These are phyloP conservation scores for Drosophila chauvacae DNA, from an alignment of 1,140 invertebrate genomes.

Conservation along the genomic window DNA sequence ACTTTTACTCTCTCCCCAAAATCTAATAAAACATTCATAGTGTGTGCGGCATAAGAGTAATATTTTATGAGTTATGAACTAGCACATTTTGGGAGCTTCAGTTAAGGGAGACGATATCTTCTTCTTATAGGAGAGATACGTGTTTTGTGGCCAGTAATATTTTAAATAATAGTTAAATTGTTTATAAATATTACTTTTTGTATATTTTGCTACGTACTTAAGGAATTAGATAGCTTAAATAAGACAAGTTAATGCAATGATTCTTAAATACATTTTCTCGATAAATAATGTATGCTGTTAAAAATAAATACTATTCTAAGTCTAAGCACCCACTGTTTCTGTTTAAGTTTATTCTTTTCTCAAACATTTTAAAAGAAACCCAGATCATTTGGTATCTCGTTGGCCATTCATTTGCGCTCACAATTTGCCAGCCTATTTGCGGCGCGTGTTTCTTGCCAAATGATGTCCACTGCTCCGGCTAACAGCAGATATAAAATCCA, in stretches of 20 bases:
- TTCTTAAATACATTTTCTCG: not conserved
- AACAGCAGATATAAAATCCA: slow-evolving; percentile 40
- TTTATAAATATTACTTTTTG: not conserved
- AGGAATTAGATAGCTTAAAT: not conserved
- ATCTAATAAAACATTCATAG: slow-evolving; percentile 52
- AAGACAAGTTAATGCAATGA: not conserved
- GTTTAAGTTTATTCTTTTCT: not conserved
- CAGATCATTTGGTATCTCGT: not conserved
- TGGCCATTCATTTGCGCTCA: slow-evolving; percentile 11
- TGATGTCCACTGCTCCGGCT: slow-evolving; percentile 16
- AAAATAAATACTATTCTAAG: not conserved
- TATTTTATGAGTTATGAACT: slow-evolving; percentile 49
- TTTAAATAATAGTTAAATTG: not conserved
- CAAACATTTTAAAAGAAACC: not conserved
- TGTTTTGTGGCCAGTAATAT: not conserved
- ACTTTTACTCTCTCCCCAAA: slow-evolving; percentile 36
- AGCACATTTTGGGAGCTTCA: slow-evolving; percentile 11
- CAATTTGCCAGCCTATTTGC: slow-evolving; percentile 70
- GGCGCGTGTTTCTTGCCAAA: slow-evolving; percentile 33
- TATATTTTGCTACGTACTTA: not conserved
- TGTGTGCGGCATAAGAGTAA: slow-evolving; percentile 42
- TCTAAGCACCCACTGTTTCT: not conserved
- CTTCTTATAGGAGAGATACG: not conserved
- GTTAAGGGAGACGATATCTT: not conserved
- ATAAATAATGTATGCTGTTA: not conserved